Base-by-base conservation (phyloP, 1,140 invertebrate genomes). In the Halictus rubicundus region DNA sequence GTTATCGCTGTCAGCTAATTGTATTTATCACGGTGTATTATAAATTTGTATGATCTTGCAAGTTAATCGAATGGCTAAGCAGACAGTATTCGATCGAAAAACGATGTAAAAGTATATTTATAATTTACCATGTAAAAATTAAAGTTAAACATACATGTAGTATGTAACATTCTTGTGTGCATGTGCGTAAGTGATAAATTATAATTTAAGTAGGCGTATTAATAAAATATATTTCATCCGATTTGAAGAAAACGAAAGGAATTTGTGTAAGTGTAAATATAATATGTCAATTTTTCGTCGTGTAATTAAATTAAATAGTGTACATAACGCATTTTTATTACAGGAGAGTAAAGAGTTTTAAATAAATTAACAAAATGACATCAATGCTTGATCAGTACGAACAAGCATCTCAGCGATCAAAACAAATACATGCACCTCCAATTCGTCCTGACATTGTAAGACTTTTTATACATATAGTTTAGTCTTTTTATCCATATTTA, bases 331-430 rank as follows among this genome's bases (percentile, higher is more conserved):
- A 46, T 16, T 61, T 3, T 49, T 16, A 42, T 64, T 32, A 25
- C 21, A 46, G 42, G 27, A 14, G 14, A 60, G 63, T 23, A 1
- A 60, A 49, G 7, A 23, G n/a, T 57, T 39, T 46, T 27, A 71
- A 63, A 54, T 54, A 64, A 65, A 61, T 39, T 21, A 52, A 23
- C 54, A 92, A 78, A 83, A 97, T 96, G 96, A 95, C 96, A 80
- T 96, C 95, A 16, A 95, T 97, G 87, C 94, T 97, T 77, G 96
- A 97, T 90, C 96, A 97, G 92, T 96, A 96, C 88, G 96, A 96
- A 84, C 95, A 96, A 89, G 95, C 95, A 32, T 95, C 95, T n/a
- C 95, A 95, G 83, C 92, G 91, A 46, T 91, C 92, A 8, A 93
- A 91, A 63, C 89, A 91, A 83, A 71, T 84, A 75, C 88, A 81